Percentiles rank a stretch among this genome's conserved stretches.
Evolutionary conservation across 1,140 invertebrate genomes (phyloP).

Genomic region (Drosophila auraria): DNA sequence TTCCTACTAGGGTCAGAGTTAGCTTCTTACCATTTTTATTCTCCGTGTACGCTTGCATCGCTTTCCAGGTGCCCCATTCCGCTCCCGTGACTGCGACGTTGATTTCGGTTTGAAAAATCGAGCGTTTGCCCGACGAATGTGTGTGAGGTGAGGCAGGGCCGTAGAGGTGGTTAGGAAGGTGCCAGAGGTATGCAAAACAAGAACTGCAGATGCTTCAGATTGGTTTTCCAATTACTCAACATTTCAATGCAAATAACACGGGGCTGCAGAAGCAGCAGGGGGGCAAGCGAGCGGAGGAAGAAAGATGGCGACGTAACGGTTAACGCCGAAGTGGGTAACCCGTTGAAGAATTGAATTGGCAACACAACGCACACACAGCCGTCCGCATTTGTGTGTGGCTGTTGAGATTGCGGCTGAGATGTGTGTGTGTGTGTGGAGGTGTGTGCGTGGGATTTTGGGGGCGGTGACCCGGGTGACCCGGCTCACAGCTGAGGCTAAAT

Average conservation of each 20-base stretch:
- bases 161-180: conserved; percentile 33
- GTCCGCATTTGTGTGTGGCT: conserved; percentile 33
- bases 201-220: conserved; percentile 81
- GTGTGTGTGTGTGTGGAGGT: not conserved
- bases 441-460: conserved; percentile 17
- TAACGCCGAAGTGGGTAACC: conserved; percentile 47
- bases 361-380: conserved; percentile 24
- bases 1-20: not conserved
- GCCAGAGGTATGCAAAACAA: conserved; percentile 76
- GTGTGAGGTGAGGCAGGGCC: conserved; percentile 6
- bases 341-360: conserved; percentile 48
- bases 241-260: conserved; percentile 79
- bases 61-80: conserved; percentile 3
- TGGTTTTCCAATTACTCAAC: conserved; percentile 82
- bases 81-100: conserved; percentile 43
- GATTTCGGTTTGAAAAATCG: conserved; percentile 57
- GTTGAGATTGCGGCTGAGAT: conserved; percentile 32
- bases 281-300: not conserved
- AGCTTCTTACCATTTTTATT: not conserved
- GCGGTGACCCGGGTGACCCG: conserved; percentile 36
- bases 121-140: conserved; percentile 31
- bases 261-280: not conserved
- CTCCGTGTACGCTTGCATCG: conserved; percentile 4
- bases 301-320: conserved; percentile 47
- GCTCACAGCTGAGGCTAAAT: conserved; percentile 51